A percentile compares a stretch with the other conserved stretches of the same genome.
phyloP scores from a whole-genome alignment of 2,797 vertebrate species.

The Vireo griseus region DNA sequence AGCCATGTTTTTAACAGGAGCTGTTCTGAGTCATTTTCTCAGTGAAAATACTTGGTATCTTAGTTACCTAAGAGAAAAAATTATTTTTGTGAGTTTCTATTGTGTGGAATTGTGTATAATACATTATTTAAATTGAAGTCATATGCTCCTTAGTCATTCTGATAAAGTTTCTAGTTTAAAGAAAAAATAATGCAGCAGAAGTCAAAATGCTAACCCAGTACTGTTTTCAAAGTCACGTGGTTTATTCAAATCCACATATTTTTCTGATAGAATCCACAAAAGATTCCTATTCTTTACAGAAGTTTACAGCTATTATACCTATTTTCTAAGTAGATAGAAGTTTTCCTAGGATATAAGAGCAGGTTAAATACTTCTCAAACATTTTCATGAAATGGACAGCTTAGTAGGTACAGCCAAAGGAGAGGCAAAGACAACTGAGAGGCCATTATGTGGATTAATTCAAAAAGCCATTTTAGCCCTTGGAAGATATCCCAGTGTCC shows the following conservation, averaged over 20 bases:
- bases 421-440: background rate
- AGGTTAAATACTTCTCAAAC: background rate
- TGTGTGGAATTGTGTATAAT: background rate
- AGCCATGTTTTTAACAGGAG: background rate
- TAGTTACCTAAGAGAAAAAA: background rate
- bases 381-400: background rate
- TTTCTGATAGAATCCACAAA: background rate
- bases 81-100: background rate
- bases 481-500: slow-evolving; percentile 33
- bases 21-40: background rate
- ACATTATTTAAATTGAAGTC: background rate
- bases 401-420: background rate
- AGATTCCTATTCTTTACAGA: background rate
- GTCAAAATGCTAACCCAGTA: background rate
- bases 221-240: background rate
- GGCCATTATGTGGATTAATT: slow-evolving; percentile 44
- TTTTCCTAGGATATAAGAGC: background rate
- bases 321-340: background rate
- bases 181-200: background rate
- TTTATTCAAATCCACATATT: background rate
- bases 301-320: background rate
- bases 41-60: background rate
- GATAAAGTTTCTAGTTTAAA: background rate
- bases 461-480: slow-evolving; percentile 28
- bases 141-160: background rate